A percentile compares a stretch with the other conserved stretches of the same genome.
Conservation (phyloP, 2,888 invertebrate genomes). For the Cantharis lateralis region DNA sequence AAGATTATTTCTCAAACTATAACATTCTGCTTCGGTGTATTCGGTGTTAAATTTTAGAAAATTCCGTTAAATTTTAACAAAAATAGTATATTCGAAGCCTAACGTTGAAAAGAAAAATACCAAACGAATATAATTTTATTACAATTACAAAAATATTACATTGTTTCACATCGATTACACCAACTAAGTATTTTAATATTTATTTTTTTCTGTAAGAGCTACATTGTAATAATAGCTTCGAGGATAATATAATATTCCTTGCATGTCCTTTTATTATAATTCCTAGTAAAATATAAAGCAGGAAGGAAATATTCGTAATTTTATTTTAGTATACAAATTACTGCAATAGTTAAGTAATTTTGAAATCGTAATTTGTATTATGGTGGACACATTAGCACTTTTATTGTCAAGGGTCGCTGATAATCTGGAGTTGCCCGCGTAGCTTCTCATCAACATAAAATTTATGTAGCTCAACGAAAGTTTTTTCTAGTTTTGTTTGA, state of each 20-base stretch:
- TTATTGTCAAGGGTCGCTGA: constrained; percentile 8
- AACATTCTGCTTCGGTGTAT: no score
- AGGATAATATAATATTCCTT: neutral
- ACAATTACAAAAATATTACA: neutral
- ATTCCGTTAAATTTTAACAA: no score
- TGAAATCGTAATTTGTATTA: neutral
- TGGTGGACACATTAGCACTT: constrained; percentile 14
- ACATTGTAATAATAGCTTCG: neutral
- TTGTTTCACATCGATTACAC: neutral
- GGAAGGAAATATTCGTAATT: neutral
- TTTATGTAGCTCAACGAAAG: constrained; percentile 16
- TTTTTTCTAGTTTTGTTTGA: constrained; percentile 7
- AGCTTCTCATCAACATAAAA: constrained; percentile 2
- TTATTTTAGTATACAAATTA: neutral
- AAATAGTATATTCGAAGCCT: no score
- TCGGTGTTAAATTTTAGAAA: no score
- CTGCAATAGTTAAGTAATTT: neutral
- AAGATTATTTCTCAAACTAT: no score
- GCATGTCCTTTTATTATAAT: neutral
- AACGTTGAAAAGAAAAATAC: no score
- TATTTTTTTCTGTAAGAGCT: neutral
- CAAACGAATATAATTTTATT: neutral
- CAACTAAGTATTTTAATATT: neutral
- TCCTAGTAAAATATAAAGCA: neutral
- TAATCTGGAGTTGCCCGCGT: neutral